Evolutionary conservation across 2,113 vertebrate genomes (phyloP).

Genomic region (Gallinago undulata): DNA sequence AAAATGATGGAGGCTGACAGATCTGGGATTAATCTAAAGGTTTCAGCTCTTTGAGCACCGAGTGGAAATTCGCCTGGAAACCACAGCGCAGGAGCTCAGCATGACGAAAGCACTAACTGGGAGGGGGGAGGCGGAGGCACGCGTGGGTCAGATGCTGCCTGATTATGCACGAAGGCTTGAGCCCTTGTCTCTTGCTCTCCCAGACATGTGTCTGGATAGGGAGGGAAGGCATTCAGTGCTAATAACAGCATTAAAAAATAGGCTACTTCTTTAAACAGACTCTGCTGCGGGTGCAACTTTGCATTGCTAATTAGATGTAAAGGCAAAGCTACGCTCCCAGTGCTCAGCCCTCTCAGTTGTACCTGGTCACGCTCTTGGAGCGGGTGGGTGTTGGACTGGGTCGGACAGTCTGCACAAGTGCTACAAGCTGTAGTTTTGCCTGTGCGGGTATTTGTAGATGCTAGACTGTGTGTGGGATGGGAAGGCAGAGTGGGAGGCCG

Average conservation of each 20-base stretch:
- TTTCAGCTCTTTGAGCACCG: slow-evolving; percentile 61
- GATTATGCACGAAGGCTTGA: background rate
- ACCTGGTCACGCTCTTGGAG: background rate
- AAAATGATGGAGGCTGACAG: slow-evolving; percentile 70
- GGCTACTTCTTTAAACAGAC: background rate
- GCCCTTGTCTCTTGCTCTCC: background rate
- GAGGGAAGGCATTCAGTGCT: background rate
- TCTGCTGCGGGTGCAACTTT: slow-evolving; percentile 4
- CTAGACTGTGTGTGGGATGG: background rate
- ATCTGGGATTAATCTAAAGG: slow-evolving; percentile 70
- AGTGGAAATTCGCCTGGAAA: slow-evolving; percentile 71
- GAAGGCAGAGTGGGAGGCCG: background rate
- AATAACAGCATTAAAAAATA: slow-evolving; percentile 12
- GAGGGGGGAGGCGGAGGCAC: background rate
- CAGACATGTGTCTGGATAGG: background rate
- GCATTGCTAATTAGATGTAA: slow-evolving; percentile 27
- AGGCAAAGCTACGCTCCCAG: background rate
- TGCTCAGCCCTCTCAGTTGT: background rate
- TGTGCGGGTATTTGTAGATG: background rate
- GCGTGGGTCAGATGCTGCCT: background rate
- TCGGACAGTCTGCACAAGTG: background rate
- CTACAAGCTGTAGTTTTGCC: background rate
- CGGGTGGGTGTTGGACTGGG: background rate
- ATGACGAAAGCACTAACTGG: slow-evolving; percentile 33
- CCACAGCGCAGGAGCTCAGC: slow-evolving; percentile 11